Evolutionary conservation across 2,113 vertebrate species (phyloP), one percentile per base, ranked within the genome.

Genomic region (Formicarius rufipectus): DNA sequence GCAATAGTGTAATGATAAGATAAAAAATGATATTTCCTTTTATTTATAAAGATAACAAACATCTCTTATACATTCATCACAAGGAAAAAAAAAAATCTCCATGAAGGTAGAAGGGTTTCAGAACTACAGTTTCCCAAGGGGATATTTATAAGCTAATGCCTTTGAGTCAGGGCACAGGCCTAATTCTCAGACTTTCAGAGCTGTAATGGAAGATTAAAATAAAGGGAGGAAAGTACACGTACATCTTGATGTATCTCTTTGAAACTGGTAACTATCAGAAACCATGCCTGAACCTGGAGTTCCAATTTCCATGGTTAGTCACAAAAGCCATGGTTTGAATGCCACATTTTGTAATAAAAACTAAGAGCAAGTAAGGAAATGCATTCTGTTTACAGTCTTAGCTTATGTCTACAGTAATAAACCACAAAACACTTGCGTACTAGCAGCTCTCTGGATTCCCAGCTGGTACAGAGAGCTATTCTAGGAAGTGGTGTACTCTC

Each of bases 311-410:
- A 2, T 6, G 3, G 21, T 67, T 58, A 62, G 22, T 53, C 18
- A 42, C 31, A 64, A 31, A 68, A 82, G 20, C 23, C 49, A 71
- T 5, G n/a, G 9, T 31, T 15, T 40, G 12, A 76, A 84, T n/a
- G 2, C 10, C 35, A 95, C n/a, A 69, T 64, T 79, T 62, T 84
- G 37, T 76, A 78, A 82, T 37, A 75, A 93, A 95, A 91, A 5
- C 3, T 5, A 89, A 79, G 14, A 79, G 8, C 45, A 68, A 44
- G 35, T 35, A 87, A 71, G 33, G 8, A 73, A 96, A 73, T 42
- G 8, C 28, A 35, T 79, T 69, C 28, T 87, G 14, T 30, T 95
- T 89, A 73, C 10, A 77, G 10, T 33, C 53, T n/a, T 72, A 71
- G 9, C 18, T 82, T 84, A 44, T 21, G 28, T 44, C 69, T 62